Evolutionary conservation across 2,113 vertebrate genomes (phyloP).

Genomic region (Balaeniceps rex): DNA sequence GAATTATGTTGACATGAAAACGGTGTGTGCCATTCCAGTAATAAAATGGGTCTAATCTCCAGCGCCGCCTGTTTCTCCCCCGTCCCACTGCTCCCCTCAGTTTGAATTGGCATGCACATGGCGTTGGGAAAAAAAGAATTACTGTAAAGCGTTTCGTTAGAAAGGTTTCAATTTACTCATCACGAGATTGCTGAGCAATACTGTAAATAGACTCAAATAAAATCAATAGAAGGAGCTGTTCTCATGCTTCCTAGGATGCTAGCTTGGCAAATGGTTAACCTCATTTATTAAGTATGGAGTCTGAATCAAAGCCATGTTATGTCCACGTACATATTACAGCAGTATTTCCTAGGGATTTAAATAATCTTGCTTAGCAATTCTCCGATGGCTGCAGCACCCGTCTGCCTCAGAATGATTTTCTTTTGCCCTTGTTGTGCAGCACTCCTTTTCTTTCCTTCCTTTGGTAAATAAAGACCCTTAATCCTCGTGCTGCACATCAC

Average conservation of each 20-base stretch:
- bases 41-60: conserved; percentile 56
- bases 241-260: not conserved
- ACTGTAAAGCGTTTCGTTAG: conserved; percentile 20
- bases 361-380: not conserved
- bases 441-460: not conserved
- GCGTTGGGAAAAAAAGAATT: not conserved
- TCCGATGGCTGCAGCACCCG: not conserved
- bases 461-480: not conserved
- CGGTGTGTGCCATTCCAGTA: conserved; percentile 39
- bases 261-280: not conserved
- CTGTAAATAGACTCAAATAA: not conserved
- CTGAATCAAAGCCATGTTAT: not conserved
- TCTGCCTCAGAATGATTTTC: not conserved
- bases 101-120: not conserved
- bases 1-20: conserved; percentile 12
- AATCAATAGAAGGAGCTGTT: not conserved
- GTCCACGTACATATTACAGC: not conserved
- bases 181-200: conserved; percentile 4
- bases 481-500: not conserved
- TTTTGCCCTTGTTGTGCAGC: not conserved
- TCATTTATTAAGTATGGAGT: not conserved
- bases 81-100: not conserved
- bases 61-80: not conserved
- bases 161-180: conserved; percentile 67
- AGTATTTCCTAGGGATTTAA: not conserved